phyloP scores from a whole-genome alignment of 2,797 vertebrate species.

The Sebastes nivosus region DNA sequence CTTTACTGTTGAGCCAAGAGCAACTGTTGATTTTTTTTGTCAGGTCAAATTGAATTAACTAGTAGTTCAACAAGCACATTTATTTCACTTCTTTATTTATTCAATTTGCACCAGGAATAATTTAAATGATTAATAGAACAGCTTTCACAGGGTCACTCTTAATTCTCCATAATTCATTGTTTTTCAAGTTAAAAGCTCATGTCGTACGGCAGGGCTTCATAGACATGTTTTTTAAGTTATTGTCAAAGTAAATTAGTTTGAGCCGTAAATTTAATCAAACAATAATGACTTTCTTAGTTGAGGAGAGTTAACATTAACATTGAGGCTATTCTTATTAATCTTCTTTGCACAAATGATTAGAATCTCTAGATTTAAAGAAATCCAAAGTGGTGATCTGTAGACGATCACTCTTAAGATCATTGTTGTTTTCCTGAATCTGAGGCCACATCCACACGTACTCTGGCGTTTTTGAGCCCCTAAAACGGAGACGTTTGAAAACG shows the following conservation, averaged over 20 bases:
- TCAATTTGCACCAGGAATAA: not conserved
- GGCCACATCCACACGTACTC: no score
- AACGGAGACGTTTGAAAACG: no score
- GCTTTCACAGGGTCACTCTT: not conserved
- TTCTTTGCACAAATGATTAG: not conserved
- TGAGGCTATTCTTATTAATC: not conserved
- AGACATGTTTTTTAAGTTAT: not conserved
- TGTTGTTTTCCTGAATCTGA: not conserved
- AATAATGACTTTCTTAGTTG: not conserved
- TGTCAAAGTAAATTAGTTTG: not conserved
- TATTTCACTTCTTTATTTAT: not conserved
- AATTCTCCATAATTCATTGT: not conserved
- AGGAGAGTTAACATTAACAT: not conserved
- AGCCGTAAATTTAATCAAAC: not conserved
- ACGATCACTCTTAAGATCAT: not conserved
- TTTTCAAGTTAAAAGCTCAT: not conserved
- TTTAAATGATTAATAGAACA: not conserved
- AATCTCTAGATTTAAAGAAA: not conserved
- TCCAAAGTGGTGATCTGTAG: not conserved
- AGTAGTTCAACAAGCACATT: not conserved
- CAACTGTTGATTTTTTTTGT: constrained; percentile 19
- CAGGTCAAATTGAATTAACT: not conserved
- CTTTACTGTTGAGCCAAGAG: not conserved
- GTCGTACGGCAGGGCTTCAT: not conserved
- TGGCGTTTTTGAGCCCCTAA: no score